Base-by-base conservation (phyloP, 2,888 invertebrate genomes). In the Lydus trimaculatus region DNA sequence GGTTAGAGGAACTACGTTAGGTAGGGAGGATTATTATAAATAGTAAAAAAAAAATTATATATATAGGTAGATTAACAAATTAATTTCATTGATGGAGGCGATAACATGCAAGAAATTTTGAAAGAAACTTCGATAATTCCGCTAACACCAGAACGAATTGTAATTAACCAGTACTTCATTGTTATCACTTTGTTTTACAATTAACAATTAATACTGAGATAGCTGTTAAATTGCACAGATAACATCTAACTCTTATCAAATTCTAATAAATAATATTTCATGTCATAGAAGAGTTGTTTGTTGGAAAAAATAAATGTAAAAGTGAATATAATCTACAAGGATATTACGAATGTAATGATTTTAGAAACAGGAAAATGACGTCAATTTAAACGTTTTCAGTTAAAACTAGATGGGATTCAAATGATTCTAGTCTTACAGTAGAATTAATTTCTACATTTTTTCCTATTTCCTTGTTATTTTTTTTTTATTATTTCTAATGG, bases 1-100 rank as follows among this genome's bases (percentile, higher is more conserved):
- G 79, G 79, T 80, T 80, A 80, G 75, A 79, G 78, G 78, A 79
- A 78, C 78, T 76, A 72, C 72, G 67, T 76, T 71, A 72, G 71
- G 76, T 74, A 73, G 65, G 58, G 58, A 56, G 31, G 31, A 31
- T 31, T 20, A 65, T 60, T 58, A 65, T 15, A n/a, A 33, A 65
- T 39, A 31, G n/a, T n/a, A 17, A 9, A 31, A 68, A 56, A 63
- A 68, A 68, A 68, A 71, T 58, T 58, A 58, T n/a, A n/a, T n/a
- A n/a, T n/a, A n/a, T n/a, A 63, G 33, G 60, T 31, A 33, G 31
- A 63, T 67, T 65, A 68, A 62, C 68, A 64, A 71, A 68, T 71
- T 64, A 63, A 63, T 71, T 71, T 64, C 65, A 66, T 70, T 70
- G 67, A 70, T 67, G 60, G 33, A 33, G 11, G 62, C 62, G 60